Percentiles rank a stretch among this genome's conserved stretches.
phyloP scores from a whole-genome alignment of 1,140 invertebrate species.

The Drosophila simulans region DNA sequence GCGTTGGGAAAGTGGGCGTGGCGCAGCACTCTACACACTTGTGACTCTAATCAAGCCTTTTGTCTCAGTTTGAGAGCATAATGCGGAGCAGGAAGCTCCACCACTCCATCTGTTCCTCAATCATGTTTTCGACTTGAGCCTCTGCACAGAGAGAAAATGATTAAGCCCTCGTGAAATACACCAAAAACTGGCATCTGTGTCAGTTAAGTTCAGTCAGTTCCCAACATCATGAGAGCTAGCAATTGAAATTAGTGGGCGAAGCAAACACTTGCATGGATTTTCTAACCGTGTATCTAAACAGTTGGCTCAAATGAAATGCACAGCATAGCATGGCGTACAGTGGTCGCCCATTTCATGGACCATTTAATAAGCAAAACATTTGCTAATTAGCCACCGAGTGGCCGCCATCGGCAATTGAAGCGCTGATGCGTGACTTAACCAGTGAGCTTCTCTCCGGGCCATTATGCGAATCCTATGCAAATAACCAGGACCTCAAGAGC shows the following conservation, averaged over 20 bases:
- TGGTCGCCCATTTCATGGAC: slow-evolving; percentile 41
- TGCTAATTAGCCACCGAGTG: slow-evolving; percentile 44
- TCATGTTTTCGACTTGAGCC: slow-evolving; percentile 20
- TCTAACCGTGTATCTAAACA: neutral
- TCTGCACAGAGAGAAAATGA: neutral
- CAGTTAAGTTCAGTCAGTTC: too few relatives aligned
- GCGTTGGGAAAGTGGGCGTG: slow-evolving; percentile 20
- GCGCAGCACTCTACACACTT: slow-evolving; percentile 24
- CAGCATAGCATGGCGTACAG: slow-evolving; percentile 5
- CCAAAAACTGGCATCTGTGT: too few relatives aligned
- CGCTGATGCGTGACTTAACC: slow-evolving; percentile 46
- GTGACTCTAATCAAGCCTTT: slow-evolving; percentile 76
- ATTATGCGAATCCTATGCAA: slow-evolving; percentile 71
- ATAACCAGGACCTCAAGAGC: slow-evolving; percentile 42
- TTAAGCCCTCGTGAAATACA: too few relatives aligned
- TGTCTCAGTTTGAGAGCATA: slow-evolving; percentile 35
- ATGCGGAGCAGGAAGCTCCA: slow-evolving; percentile 25
- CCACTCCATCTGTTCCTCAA: slow-evolving; percentile 20
- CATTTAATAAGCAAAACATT: slow-evolving; percentile 59
- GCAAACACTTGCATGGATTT: neutral
- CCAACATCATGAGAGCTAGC: too few relatives aligned
- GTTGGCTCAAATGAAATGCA: slow-evolving; percentile 13
- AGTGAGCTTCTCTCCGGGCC: slow-evolving; percentile 34
- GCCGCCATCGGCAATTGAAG: slow-evolving; percentile 28
- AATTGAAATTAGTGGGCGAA: too few relatives aligned